These are phyloP conservation scores for Brachionus calyciflorus DNA, from an alignment of 1,140 invertebrate genomes.

Conservation along the genomic window DNA sequence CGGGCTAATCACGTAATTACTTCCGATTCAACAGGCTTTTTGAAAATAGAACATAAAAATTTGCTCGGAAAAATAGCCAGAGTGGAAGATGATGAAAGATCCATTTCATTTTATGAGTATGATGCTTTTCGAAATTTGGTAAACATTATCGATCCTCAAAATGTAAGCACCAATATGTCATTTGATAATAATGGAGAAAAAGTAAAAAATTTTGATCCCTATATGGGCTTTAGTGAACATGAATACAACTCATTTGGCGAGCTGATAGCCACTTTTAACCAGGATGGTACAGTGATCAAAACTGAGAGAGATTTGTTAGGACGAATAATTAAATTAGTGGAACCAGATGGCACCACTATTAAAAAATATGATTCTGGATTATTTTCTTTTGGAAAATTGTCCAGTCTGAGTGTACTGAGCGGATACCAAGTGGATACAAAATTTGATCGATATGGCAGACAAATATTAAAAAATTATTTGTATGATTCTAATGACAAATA, in stretches of 20 bases:
- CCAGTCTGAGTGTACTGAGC: not conserved
- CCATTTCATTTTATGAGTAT: constrained; percentile 16
- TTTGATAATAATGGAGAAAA: constrained; percentile 15
- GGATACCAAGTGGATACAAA: constrained; percentile 7
- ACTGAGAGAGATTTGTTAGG: constrained; percentile 19
- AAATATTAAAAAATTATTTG: constrained; percentile 5
- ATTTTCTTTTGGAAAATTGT: constrained; percentile 2
- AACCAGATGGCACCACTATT: constrained; percentile 3
- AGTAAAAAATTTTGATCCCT: constrained; percentile 16
- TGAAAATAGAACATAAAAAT: constrained; percentile 2
- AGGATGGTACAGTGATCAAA: constrained; percentile 14
- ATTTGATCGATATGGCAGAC: constrained; percentile 5
- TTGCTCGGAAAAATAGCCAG: not conserved
- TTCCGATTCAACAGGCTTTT: constrained; percentile 19
- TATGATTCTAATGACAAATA: constrained; percentile 21
- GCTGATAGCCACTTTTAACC: constrained; percentile 1
- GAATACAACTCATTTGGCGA: constrained; percentile 9
- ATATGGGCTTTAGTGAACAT: not conserved
- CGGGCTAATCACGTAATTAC: constrained; percentile 4
- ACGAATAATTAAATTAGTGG: not conserved
- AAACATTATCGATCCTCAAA: constrained; percentile 20
- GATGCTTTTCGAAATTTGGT: constrained; percentile 11
- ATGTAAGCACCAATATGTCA: constrained; percentile 5
- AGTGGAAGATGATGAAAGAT: constrained; percentile 11
- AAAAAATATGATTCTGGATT: constrained; percentile 20